Evolutionary conservation across 2,797 vertebrate genomes (phyloP), one percentile per base, ranked within the genome.

Genomic region (Yasuhikotakia modesta): DNA sequence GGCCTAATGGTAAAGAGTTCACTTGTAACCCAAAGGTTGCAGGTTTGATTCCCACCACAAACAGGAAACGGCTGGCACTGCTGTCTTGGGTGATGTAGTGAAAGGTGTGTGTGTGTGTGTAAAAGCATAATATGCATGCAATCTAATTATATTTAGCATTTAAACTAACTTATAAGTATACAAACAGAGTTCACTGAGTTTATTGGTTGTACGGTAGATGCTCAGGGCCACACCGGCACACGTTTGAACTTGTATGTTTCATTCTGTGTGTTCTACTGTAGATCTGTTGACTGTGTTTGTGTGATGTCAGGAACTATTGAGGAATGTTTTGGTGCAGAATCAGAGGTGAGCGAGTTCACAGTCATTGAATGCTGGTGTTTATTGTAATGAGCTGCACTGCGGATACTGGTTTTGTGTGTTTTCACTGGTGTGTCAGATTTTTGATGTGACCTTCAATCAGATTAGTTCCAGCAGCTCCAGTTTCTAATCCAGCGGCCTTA

Each of bases 291-390:
- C 55, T 63, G 24, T 68, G 64, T 66, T 66, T n/a, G n/a, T 73
- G 74, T 84, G 77, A 64, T 58, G 63, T 80, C 71, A 63, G 75
- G 73, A 74, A 63, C 43, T 76, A 19, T 70, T 70, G 66, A 17
- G 65, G 63, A 50, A 78, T 80, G 68, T 81, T 70, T 67, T 69
- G 27, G 73, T 73, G 43, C 55, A 73, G 79, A 79, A 74, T 73
- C 77, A 64, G 71, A 76, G 66, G 76, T 76, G 74, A 71, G 65
- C 71, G 64, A 70, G 83, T 78, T 79, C 63, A 24, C 73, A 81
- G 79, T 84, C 80, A n/a, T n/a, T n/a, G n/a, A n/a, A n/a, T n/a
- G n/a, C n/a, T n/a, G n/a, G n/a, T n/a, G n/a, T n/a, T n/a, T n/a
- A n/a, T n/a, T n/a, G n/a, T n/a, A n/a, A n/a, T n/a, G n/a, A n/a